phyloP scores from a whole-genome alignment of 35 echinoderm and acorn worm genomes.

The Chiridota heheva region DNA sequence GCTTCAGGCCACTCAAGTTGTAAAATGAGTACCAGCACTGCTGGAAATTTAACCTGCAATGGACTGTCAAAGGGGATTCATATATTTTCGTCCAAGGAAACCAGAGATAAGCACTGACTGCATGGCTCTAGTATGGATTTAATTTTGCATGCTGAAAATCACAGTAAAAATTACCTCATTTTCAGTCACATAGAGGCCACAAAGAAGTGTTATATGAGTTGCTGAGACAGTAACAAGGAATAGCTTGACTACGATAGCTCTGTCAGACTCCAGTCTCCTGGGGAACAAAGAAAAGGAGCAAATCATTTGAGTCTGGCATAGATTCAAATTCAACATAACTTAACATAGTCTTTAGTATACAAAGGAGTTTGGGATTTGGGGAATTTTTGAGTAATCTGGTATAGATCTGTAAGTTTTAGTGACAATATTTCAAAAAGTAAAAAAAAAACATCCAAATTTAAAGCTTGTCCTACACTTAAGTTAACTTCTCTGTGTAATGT shows the following conservation, averaged over 20 bases:
- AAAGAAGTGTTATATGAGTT: conserved; percentile 59
- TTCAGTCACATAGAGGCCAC: conserved; percentile 67
- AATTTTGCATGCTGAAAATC: too few relatives aligned
- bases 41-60: too few relatives aligned
- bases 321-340: not conserved
- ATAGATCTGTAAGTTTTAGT: not conserved
- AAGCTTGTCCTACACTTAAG: not conserved
- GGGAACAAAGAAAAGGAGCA: not conserved
- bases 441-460: not conserved
- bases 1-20: too few relatives aligned
- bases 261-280: conserved; percentile 83
- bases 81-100: too few relatives aligned
- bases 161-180: conserved; percentile 61
- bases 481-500: too few relatives aligned
- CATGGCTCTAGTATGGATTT: too few relatives aligned
- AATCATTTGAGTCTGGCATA: not conserved
- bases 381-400: not conserved
- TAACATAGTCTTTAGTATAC: not conserved
- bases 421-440: not conserved
- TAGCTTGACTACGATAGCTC: conserved; percentile 64
- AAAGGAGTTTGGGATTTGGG: not conserved
- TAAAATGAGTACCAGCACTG: too few relatives aligned
- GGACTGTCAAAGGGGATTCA: too few relatives aligned
- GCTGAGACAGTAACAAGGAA: conserved; percentile 75
- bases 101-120: too few relatives aligned